These are phyloP conservation scores for Brachionus paranguensis DNA, from an alignment of 1,140 invertebrate species.

Conservation along the genomic window DNA sequence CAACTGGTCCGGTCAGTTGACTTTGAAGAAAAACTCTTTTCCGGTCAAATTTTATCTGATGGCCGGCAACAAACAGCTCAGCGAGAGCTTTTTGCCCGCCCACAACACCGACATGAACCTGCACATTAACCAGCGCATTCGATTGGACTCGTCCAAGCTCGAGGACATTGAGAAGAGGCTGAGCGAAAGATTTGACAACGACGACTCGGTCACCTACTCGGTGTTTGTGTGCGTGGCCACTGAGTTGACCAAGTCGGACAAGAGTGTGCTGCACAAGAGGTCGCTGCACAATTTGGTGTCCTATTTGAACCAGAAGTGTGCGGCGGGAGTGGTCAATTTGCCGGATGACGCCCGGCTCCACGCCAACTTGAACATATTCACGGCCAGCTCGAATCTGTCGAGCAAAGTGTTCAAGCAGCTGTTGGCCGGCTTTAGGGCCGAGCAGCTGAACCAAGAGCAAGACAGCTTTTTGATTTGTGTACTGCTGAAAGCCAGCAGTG, in stretches of 20 bases:
- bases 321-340: conserved; percentile 12
- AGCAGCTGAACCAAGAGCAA: not conserved
- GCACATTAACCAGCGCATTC: conserved; percentile 19
- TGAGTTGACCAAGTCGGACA: not conserved
- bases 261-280: not conserved
- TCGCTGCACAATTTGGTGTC: not conserved
- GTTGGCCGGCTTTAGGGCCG: not conserved
- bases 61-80: not conserved
- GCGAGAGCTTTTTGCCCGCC: not conserved
- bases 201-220: not conserved
- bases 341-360: not conserved
- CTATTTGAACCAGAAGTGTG: conserved; percentile 21
- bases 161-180: conserved; percentile 10
- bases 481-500: not conserved
- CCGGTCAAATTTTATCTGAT: conserved; percentile 13
- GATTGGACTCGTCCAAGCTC: conserved; percentile 4
- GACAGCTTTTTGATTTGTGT: not conserved
- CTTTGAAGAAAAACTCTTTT: conserved; percentile 33
- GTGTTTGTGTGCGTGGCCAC: not conserved
- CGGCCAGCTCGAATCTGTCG: not conserved
- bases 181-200: not conserved
- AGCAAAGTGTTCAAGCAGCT: not conserved
- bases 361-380: conserved; percentile 24
- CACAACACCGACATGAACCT: not conserved
- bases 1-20: not conserved